Base-by-base conservation (phyloP, 1,140 invertebrate genomes). In the Leptopilina boulardi region DNA sequence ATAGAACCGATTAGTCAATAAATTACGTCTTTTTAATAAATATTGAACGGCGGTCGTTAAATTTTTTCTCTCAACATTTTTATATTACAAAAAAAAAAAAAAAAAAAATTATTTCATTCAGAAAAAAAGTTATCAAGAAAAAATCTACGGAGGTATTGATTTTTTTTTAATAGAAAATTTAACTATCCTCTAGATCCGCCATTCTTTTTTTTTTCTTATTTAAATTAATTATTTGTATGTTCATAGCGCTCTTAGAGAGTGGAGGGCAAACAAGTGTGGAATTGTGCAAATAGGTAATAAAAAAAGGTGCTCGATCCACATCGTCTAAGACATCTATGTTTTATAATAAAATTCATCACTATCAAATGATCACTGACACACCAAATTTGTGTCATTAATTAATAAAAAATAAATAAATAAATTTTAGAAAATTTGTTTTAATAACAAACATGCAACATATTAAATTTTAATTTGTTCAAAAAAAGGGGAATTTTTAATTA, bases 1-100 rank as follows among this genome's bases (percentile, higher is more conserved):
- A 38, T 88, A 91, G 89, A 90, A 91, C 89, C 87, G 87, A 91
- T 88, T 91, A 91, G 87, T 88, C 80, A 89, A 88, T 88, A 85
- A 87, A 89, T 83, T 76, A 87, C 84, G 87, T 87, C 80, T 86
- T 82, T 82, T 80, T 81, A 84, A 78, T 82, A 8, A 38, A 38
- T 9, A 26, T 81, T 77, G 66, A 75, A 81, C 76, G 77, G 77
- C 77, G 78, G 77, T 66, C 42, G 70, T 71, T 71, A 19, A 47
- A 41, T 71, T 71, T 71, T 71, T 71, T 47, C 70, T 44, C 9
- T 42, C 5, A 71, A 71, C 38, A 21, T 71, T 71, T 11, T 42
- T 71, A n/a, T 15, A 41, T 71, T 71, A 13, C 21, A 13, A 9
- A 23, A 18, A 30, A 26, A 18, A 30, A 66, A 19, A 3, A 15